A percentile compares a stretch with the other conserved stretches of the same genome.
Conservation (phyloP, 2,113 vertebrate species). For the Puntigrus tetrazona region DNA sequence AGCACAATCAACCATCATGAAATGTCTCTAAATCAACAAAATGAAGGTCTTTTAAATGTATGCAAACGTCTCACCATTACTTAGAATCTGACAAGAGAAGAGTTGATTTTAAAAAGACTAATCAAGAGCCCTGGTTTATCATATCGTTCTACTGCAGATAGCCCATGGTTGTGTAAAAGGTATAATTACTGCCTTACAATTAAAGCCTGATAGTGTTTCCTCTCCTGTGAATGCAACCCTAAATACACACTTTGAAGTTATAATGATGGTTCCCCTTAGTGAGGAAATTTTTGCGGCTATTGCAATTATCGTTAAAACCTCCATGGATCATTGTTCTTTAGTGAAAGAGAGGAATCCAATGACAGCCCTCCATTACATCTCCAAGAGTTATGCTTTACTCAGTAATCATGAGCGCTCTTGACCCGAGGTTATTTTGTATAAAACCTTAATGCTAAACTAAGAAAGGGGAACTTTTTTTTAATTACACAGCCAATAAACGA, state of each 20-base stretch:
- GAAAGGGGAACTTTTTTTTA: background rate
- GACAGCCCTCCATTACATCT: background rate
- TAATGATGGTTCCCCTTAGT: slow-evolving; percentile 63
- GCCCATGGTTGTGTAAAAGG: slow-evolving; percentile 62
- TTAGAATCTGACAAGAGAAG: slow-evolving; percentile 41
- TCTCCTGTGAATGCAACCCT: slow-evolving; percentile 54
- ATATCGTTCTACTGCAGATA: slow-evolving; percentile 60
- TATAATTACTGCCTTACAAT: slow-evolving; percentile 69
- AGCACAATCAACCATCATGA: background rate
- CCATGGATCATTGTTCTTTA: slow-evolving; percentile 47
- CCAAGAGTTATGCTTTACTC: background rate
- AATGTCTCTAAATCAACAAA: slow-evolving; percentile 11
- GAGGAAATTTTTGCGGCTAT: slow-evolving; percentile 56
- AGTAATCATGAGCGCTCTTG: background rate
- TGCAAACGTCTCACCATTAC: slow-evolving; percentile 18
- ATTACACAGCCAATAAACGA: background rate
- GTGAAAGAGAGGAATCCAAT: background rate
- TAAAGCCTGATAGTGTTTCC: slow-evolving; percentile 56
- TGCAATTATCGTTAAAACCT: slow-evolving; percentile 58
- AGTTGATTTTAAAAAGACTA: slow-evolving; percentile 60
- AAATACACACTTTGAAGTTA: slow-evolving; percentile 64
- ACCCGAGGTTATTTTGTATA: slow-evolving; percentile 8
- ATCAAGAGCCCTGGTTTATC: slow-evolving; percentile 60
- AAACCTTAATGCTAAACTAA: background rate
- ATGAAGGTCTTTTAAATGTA: slow-evolving; percentile 33